Evolutionary conservation across 1,140 invertebrate species (phyloP), one percentile per base, ranked within the genome.

Genomic region (Drosophila carrolli): DNA sequence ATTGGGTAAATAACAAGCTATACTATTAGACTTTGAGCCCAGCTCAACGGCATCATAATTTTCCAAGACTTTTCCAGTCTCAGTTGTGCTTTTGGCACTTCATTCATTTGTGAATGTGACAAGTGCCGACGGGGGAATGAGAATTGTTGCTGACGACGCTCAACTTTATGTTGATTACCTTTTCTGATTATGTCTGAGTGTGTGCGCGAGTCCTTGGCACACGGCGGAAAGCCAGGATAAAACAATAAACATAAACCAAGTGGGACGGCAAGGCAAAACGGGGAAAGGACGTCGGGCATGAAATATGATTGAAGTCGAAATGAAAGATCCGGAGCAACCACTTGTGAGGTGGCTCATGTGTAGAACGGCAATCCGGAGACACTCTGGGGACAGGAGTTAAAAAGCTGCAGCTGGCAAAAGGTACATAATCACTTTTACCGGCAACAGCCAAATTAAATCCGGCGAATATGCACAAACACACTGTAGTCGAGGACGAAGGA

Each of bases 231-330:
- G 78, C 75, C 80, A 51, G 74, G 78, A 89, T 72, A 89, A 84
- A 89, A 89, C 84, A 89, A 89, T 89, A 89, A 89, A 89, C 81
- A 89, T 89, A 89, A 89, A 89, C 85, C 85, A 89, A 84, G 79
- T 79, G 68, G 47, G 68, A 66, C 47, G 63, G 43, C 41, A 37
- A 48, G n/a, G 47, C 37, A 48, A 41, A 7, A 9, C 19, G 46
- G 51, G 44, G 23, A 61, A 9, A 29, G 27, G 43, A 7, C 29
- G 55, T 59, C 53, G 63, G 43, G 48, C 67, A 83, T 83, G 80
- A 89, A 89, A 90, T 89, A 89, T 89, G 84, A 89, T 89, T 89
- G 84, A 89, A 89, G 85, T 89, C 70, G 77, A 71, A 89, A 89
- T 89, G 78, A 84, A 88, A 81, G 68, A 72, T 71, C 63, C 66